Percentiles rank a stretch among this genome's conserved stretches.
These are phyloP conservation scores for Spodoptera frugiperda DNA, from an alignment of 1,140 invertebrate genomes.

Conservation along the genomic window DNA sequence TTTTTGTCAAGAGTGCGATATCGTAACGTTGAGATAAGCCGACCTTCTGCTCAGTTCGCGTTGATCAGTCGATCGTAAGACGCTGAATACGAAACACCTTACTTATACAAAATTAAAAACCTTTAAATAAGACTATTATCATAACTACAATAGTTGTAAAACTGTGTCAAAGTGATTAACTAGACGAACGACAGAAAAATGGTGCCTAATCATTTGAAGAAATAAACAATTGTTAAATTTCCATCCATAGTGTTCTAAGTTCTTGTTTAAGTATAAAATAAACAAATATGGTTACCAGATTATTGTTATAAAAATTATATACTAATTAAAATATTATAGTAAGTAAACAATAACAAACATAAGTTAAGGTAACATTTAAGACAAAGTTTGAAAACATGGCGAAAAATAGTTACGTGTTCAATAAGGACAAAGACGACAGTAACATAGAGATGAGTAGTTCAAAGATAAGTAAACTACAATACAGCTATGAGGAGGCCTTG, in stretches of 20 bases:
- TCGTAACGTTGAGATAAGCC: conserved; percentile 24
- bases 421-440: neutral
- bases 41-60: conserved; percentile 19
- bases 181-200: neutral
- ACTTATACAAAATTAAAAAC: neutral
- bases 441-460: conserved; percentile 58
- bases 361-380: neutral
- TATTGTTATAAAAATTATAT: too few species aligned
- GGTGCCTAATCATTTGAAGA: too few species aligned
- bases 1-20: neutral
- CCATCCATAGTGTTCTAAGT: neutral
- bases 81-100: conserved; percentile 6
- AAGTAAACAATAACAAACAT: neutral
- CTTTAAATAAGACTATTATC: neutral
- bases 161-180: conserved; percentile 22
- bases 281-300: conserved; percentile 15
- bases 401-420: conserved; percentile 22
- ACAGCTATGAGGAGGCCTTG: conserved; percentile 70
- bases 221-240: neutral
- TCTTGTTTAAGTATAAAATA: neutral
- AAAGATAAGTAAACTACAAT: conserved; percentile 37
- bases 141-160: neutral
- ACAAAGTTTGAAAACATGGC: conserved; percentile 4
- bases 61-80: neutral
- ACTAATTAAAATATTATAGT: neutral